phyloP scores from a whole-genome alignment of 2,113 vertebrate species.

The Muscicapa adusta region DNA sequence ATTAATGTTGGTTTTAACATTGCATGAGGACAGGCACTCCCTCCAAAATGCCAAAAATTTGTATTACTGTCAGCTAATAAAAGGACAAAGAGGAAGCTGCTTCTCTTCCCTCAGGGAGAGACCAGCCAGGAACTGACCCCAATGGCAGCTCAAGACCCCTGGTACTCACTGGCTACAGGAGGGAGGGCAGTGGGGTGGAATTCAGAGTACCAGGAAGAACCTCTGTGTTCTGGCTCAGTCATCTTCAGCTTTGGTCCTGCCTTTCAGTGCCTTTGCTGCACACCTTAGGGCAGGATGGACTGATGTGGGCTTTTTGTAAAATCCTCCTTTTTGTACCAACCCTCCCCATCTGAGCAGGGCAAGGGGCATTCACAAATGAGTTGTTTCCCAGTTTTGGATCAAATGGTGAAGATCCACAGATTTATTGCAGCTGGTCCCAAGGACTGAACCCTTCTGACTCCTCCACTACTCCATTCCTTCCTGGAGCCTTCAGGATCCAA shows the following conservation, averaged over 20 bases:
- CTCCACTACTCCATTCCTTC: not conserved
- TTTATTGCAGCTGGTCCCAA: not conserved
- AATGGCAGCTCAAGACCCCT: not conserved
- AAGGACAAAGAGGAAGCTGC: not conserved
- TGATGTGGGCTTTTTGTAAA: not conserved
- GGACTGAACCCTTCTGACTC: not conserved
- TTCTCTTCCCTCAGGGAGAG: not conserved
- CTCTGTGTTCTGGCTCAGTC: not conserved
- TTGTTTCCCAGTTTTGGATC: not conserved
- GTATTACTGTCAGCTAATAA: not conserved
- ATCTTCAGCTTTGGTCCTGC: not conserved
- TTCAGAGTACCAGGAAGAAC: not conserved
- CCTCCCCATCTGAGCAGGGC: not conserved
- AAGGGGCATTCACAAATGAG: not conserved
- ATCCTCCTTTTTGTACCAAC: not conserved
- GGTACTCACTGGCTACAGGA: not conserved
- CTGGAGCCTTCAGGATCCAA: not conserved
- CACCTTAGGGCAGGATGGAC: not conserved
- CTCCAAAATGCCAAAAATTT: not conserved
- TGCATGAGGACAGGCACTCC: not conserved
- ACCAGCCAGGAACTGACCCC: not conserved
- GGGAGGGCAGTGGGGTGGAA: not conserved
- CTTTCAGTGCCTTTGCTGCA: not conserved
- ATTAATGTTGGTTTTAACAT: not conserved
- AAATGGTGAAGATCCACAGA: not conserved